Percentiles rank a stretch among this genome's conserved stretches.
These are phyloP conservation scores for Kryphioiulus occultus DNA, from an alignment of 2,888 invertebrate genomes.

Conservation along the genomic window DNA sequence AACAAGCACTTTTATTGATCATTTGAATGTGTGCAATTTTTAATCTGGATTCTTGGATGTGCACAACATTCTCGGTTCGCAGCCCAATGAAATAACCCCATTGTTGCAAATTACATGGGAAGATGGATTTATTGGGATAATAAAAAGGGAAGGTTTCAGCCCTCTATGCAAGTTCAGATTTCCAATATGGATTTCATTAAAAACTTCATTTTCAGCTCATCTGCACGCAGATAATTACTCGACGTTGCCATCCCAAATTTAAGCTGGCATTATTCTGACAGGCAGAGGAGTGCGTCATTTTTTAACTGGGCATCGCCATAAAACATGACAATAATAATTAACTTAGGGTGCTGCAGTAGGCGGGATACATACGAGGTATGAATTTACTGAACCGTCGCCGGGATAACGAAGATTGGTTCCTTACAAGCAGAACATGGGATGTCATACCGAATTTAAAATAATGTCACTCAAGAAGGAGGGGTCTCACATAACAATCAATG, in stretches of 20 bases:
- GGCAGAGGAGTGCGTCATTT: not conserved
- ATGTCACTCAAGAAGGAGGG: not conserved
- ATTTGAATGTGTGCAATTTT: not conserved
- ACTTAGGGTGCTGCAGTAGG: not conserved
- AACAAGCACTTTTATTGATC: not conserved
- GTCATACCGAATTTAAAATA: not conserved
- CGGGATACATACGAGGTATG: no score
- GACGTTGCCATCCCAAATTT: not conserved
- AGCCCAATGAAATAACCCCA: no score
- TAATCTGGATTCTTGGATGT: no score
- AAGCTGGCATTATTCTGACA: not conserved
- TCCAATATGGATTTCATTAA: not conserved
- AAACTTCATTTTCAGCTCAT: not conserved
- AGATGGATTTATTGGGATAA: no score
- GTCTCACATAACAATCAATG: not conserved
- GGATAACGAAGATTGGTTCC: not conserved
- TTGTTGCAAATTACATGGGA: no score
- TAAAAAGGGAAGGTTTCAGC: no score
- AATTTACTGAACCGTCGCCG: not conserved
- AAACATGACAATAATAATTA: not conserved
- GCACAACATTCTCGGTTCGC: no score
- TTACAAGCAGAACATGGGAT: not conserved
- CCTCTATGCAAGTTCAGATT: not conserved
- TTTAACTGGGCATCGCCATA: not conserved
- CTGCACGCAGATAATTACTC: not conserved